Evolutionary conservation across 2,113 vertebrate species (phyloP).

Genomic region (Ivindomyrus marchei): DNA sequence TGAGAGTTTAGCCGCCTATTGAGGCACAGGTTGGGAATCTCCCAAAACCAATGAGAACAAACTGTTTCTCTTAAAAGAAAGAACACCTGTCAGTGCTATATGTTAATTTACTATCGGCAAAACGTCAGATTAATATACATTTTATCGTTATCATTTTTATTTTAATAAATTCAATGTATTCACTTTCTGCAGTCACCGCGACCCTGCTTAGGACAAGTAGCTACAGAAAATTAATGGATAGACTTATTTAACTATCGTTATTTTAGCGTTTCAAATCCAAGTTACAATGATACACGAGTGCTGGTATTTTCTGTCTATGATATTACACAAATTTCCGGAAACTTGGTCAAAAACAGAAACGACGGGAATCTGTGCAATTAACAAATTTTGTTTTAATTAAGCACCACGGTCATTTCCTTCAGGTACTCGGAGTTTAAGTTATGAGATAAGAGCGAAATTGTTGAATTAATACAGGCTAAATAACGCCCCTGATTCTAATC

Average conservation of each 20-base stretch:
- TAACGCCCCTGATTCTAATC: not conserved
- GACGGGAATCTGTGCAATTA: not conserved
- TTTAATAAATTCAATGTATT: not conserved
- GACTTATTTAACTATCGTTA: not conserved
- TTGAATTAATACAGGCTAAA: not conserved
- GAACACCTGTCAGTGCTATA: not conserved
- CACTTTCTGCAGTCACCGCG: not conserved
- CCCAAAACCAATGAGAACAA: slow-evolving; percentile 22
- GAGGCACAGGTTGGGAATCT: slow-evolving; percentile 29
- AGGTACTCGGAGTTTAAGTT: not conserved
- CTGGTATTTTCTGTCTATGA: not conserved
- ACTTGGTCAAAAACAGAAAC: not conserved
- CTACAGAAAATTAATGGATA: not conserved
- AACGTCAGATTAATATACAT: not conserved
- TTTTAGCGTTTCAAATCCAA: not conserved
- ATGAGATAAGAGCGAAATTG: not conserved
- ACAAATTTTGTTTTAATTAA: not conserved
- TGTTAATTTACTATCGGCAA: not conserved
- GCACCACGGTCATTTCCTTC: not conserved
- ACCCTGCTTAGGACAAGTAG: not conserved
- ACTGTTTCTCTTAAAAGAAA: not conserved
- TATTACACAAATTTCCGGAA: not conserved
- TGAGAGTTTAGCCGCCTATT: slow-evolving; percentile 11
- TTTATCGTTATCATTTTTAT: not conserved
- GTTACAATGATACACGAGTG: not conserved